Base-by-base conservation (phyloP, 2,888 invertebrate genomes). In the Drosophila ochracea region DNA sequence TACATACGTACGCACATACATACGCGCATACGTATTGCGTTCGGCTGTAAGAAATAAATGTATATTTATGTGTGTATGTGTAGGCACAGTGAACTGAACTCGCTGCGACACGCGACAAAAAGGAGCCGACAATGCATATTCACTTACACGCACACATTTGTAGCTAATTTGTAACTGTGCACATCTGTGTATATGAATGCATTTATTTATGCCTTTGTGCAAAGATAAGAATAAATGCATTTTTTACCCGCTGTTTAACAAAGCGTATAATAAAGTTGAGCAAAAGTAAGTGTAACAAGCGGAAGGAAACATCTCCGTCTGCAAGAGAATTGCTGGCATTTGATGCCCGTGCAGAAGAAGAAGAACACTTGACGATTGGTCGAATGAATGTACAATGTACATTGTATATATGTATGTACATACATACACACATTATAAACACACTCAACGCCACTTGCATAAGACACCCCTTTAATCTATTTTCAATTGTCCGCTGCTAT, bases 201-300 rank as follows among this genome's bases (percentile, higher is more conserved):
- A 47, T 47, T 47, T 47, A 16, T 25, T 16, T 25, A 47, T 47
- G 47, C 47, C 16, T 47, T 25, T 58, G n/a, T 41, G 13, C 57
- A 58, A 16, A 21, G 30, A 41, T 43, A 58, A 39, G 41, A 28
- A 39, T 28, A 58, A 58, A 54, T 35, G 54, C 39, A 57, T 57
- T 57, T 39, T 30, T 47, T 47, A 47, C 25, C 4, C 25, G 47
- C 25, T 47, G 47, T n/a, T 52, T 9, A 47, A 47, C 47, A 47
- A 47, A 47, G 47, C 47, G 47, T 47, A 25, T 25, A 47, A 47
- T 25, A 47, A 25, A 25, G 47, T 25, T 25, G 47, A 25, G 47
- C 25, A 47, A 47, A 47, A 47, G 47, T 25, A 47, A 47, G 7
- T 47, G 47, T 25, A 25, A 47, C 21, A 47, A 47, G 25, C 47